Base-by-base conservation (phyloP, 2,797 vertebrate genomes). In the Nasua narica region DNA sequence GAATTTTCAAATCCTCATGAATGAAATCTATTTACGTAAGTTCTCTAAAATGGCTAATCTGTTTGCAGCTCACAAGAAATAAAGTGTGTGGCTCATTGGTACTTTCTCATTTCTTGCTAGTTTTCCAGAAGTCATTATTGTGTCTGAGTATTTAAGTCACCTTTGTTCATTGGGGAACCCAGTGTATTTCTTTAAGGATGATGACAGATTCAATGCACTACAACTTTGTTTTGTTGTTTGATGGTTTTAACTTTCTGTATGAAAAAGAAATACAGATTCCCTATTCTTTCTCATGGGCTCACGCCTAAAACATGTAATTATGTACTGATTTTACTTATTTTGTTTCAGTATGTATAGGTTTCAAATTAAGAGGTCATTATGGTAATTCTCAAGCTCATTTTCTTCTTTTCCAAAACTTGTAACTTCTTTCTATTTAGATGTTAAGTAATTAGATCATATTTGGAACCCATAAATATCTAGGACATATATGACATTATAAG, bases 291-390 rank as follows among this genome's bases (percentile, higher is more conserved):
- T 67, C 60, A 48, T 83, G 70, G 27, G 67, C 14, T 62, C 46
- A 65, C 69, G 62, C 23, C 14, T 90, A 72, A 85, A 86, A 76
- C 35, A 2, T 27, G 27, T 92, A 83, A 50, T 43, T 88, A 11
- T 87, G 27, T 62, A 15, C 70, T 13, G 82, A 35, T 95, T 91
- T 93, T 23, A 83, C 37, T 95, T 91, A 95, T 27, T 65, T 91
- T 16, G 76, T 79, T 69, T 90, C 58, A 90, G 60, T 25, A 54
- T 91, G 50, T n/a, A 72, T 40, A 58, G 4, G 13, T 46, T 95
- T 76, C 65, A 93, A 84, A 54, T 37, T n/a, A 85, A 85, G 67
- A 86, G 8, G n/a, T n/a, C 43, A 50, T 54, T 86, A 58, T 88
- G 21, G 11, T 58, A 69, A 92, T 88, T 81, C n/a, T 79, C 0